Percentiles rank a stretch among this genome's conserved stretches.
These are phyloP conservation scores for Zaprionus gabonicus DNA, from an alignment of 1,140 invertebrate species.

Conservation along the genomic window DNA sequence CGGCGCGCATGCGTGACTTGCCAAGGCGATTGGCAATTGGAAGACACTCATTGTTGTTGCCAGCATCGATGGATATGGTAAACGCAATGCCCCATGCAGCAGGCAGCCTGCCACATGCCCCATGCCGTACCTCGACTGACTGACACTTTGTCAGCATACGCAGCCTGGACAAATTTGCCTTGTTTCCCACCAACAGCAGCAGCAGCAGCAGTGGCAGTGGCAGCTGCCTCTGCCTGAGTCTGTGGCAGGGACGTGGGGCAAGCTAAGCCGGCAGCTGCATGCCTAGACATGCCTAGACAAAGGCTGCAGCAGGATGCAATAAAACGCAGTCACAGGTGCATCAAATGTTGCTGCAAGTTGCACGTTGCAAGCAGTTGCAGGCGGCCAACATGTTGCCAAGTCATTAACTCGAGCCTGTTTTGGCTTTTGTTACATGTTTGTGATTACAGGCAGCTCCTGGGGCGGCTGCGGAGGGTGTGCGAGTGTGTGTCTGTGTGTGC, in stretches of 20 bases:
- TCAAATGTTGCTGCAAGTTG: slow-evolving; percentile 55
- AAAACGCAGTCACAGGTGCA: slow-evolving; percentile 75
- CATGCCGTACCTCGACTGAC: slow-evolving; percentile 14
- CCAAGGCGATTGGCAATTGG: slow-evolving; percentile 22
- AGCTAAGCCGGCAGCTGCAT: slow-evolving; percentile 53
- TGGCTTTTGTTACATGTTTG: slow-evolving; percentile 81
- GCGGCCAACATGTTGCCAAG: slow-evolving; percentile 74
- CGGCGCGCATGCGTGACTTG: slow-evolving; percentile 75
- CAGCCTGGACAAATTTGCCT: slow-evolving; percentile 67
- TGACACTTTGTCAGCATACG: slow-evolving; percentile 46
- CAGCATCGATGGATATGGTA: slow-evolving; percentile 58
- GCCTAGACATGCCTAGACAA: slow-evolving; percentile 62
- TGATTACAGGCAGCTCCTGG: slow-evolving; percentile 53
- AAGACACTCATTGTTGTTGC: slow-evolving; percentile 31
- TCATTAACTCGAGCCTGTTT: slow-evolving; percentile 81
- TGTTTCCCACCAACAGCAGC: slow-evolving; percentile 15
- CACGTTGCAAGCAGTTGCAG: not conserved
- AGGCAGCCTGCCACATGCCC: not conserved
- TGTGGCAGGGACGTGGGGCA: slow-evolving; percentile 27
- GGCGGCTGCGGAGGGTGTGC: slow-evolving; percentile 3
- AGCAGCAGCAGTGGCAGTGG: slow-evolving; percentile 14
- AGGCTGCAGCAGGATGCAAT: slow-evolving; percentile 73
- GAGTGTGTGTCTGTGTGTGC: not conserved
- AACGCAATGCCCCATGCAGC: slow-evolving; percentile 38
- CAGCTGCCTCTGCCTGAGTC: slow-evolving; percentile 48